phyloP scores from a whole-genome alignment of 2,888 invertebrate species.

The Andrena minutula region DNA sequence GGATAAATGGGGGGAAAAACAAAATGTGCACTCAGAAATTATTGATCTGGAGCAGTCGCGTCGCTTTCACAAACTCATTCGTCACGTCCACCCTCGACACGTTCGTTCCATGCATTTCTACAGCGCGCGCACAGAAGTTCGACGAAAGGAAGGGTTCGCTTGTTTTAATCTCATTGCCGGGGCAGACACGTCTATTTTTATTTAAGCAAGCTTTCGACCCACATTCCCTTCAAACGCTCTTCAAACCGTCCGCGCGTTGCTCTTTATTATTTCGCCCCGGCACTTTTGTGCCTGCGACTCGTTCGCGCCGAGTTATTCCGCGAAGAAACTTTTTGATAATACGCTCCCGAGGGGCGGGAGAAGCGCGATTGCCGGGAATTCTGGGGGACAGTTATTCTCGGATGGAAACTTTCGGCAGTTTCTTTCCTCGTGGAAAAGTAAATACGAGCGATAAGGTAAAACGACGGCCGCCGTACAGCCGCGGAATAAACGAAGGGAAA shows the following conservation, averaged over 20 bases:
- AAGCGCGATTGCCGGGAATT: slow-evolving; percentile 24
- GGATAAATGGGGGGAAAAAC: background rate
- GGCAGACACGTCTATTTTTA: slow-evolving; percentile 48
- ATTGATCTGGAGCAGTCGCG: slow-evolving; percentile 2
- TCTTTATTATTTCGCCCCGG: slow-evolving; percentile 33
- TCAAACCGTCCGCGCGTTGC: slow-evolving; percentile 15
- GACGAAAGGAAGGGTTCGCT: slow-evolving; percentile 15
- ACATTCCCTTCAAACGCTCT: slow-evolving; percentile 25
- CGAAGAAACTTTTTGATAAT: slow-evolving; percentile 32
- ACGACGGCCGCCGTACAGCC: background rate
- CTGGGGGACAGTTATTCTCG: slow-evolving; percentile 13
- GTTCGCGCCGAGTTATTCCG: slow-evolving; percentile 20
- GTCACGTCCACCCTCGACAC: background rate
- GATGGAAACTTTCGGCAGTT: slow-evolving; percentile 11
- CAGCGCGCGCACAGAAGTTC: background rate
- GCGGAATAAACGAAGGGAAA: background rate
- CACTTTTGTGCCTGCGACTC: slow-evolving; percentile 26
- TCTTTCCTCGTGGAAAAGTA: background rate
- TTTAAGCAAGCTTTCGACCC: slow-evolving; percentile 36
- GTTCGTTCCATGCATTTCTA: background rate
- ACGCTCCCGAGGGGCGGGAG: background rate
- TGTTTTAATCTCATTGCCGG: slow-evolving; percentile 46
- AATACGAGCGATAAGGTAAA: slow-evolving; percentile 11
- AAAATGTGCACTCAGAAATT: background rate
- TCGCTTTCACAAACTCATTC: background rate